Conservation (phyloP, 2,113 vertebrate genomes). For the Ictalurus punctatus region DNA sequence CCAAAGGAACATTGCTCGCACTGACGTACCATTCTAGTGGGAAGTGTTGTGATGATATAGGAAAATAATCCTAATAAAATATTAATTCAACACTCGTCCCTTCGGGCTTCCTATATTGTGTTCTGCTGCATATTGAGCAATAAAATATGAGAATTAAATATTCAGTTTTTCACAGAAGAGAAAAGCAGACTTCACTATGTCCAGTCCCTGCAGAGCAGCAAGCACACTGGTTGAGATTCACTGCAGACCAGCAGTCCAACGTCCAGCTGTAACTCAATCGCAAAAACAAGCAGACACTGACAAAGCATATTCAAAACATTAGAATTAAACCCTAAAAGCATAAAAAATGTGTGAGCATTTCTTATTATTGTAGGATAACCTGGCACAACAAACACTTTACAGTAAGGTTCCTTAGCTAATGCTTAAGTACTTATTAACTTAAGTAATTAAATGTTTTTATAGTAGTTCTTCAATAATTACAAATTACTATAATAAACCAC, state of each 20-base stretch:
- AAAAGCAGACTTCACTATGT: slow-evolving; percentile 14
- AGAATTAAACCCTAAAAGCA: slow-evolving; percentile 22
- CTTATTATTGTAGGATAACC: neutral
- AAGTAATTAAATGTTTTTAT: neutral
- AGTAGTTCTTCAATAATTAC: neutral
- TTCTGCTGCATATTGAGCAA: slow-evolving; percentile 30
- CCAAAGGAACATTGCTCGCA: too few relatives aligned
- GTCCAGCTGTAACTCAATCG: neutral
- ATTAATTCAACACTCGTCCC: neutral
- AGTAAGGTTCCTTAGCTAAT: neutral
- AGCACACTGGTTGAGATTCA: slow-evolving; percentile 33
- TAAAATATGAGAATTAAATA: slow-evolving; percentile 46
- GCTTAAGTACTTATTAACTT: neutral
- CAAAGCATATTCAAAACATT: slow-evolving; percentile 33
- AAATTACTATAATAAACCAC: too few relatives aligned
- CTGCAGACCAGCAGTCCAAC: slow-evolving; percentile 16
- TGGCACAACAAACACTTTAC: neutral
- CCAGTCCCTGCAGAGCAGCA: slow-evolving; percentile 5
- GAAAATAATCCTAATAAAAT: neutral
- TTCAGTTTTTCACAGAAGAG: slow-evolving; percentile 7
- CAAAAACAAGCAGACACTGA: slow-evolving; percentile 31
- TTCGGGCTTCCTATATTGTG: slow-evolving; percentile 39
- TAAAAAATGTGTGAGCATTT: neutral
- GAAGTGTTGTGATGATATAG: too few relatives aligned
- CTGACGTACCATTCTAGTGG: too few relatives aligned